These are phyloP conservation scores for Podarcis cretensis DNA, from an alignment of 2,113 vertebrate species.

Conservation along the genomic window DNA sequence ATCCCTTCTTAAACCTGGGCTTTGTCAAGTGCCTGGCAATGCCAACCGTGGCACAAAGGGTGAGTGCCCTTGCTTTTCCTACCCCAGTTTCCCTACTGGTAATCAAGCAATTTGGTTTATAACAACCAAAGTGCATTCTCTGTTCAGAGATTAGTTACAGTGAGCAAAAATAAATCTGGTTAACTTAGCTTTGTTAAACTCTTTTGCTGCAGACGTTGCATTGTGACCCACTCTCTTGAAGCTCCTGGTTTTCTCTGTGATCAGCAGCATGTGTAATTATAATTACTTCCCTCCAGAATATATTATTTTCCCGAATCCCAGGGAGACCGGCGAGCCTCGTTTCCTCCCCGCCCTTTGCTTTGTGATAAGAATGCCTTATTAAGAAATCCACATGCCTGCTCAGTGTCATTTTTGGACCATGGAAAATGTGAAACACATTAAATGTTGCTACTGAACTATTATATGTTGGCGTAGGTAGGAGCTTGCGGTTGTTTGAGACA, in stretches of 20 bases:
- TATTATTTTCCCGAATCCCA: background rate
- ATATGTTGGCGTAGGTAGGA: too few relatives aligned
- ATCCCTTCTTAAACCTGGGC: background rate
- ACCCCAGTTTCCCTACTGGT: background rate
- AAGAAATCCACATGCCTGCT: background rate
- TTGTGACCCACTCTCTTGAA: background rate
- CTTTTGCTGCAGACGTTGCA: background rate
- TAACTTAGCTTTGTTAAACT: background rate
- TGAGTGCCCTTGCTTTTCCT: background rate
- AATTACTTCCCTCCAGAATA: constrained; percentile 1
- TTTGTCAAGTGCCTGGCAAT: background rate
- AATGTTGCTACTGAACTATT: too few relatives aligned
- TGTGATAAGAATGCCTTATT: background rate
- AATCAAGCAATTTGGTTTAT: too few relatives aligned
- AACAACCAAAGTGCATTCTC: too few relatives aligned
- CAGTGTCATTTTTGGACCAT: background rate
- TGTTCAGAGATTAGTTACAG: background rate
- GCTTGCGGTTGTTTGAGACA: too few relatives aligned
- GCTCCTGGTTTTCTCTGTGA: background rate
- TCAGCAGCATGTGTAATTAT: background rate
- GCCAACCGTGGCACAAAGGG: too few relatives aligned
- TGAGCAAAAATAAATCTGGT: background rate
- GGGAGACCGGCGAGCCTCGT: background rate
- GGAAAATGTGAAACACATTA: background rate
- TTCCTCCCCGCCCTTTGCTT: background rate